A percentile compares a stretch with the other conserved stretches of the same genome.
Conservation (phyloP, 2,113 vertebrate genomes). For the Ramphastos sulfuratus region DNA sequence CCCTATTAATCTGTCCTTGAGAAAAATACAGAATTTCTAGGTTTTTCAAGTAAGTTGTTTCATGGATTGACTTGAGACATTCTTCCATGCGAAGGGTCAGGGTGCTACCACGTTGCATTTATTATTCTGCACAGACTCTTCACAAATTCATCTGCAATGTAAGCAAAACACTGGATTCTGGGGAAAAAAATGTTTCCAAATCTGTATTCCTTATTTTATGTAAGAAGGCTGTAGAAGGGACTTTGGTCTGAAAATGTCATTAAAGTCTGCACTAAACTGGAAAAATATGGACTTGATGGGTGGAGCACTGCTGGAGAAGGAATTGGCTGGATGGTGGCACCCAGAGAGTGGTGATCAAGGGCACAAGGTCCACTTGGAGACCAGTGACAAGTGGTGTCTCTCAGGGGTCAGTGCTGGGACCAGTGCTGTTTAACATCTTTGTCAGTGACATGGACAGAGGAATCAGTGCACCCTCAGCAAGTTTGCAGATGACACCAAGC, state of each 20-base stretch:
- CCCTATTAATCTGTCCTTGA: background rate
- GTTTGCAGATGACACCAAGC: no score
- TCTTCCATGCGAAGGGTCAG: background rate
- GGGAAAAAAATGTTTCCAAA: background rate
- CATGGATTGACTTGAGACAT: rapidly evolving
- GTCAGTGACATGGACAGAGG: no score
- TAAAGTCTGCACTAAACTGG: background rate
- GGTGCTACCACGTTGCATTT: background rate
- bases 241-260: background rate
- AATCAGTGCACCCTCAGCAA: no score
- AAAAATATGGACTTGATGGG: no score
- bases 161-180: background rate
- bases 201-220: background rate
- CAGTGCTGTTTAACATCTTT: no score
- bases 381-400: background rate
- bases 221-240: background rate
- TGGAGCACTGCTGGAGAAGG: no score
- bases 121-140: background rate
- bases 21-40: background rate
- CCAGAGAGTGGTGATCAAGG: no score
- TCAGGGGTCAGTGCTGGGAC: background rate
- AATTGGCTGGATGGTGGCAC: no score
- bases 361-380: no score
- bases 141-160: background rate
- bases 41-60: background rate